Conservation (phyloP, 2,888 invertebrate genomes). For the Geotrupes spiniger region DNA sequence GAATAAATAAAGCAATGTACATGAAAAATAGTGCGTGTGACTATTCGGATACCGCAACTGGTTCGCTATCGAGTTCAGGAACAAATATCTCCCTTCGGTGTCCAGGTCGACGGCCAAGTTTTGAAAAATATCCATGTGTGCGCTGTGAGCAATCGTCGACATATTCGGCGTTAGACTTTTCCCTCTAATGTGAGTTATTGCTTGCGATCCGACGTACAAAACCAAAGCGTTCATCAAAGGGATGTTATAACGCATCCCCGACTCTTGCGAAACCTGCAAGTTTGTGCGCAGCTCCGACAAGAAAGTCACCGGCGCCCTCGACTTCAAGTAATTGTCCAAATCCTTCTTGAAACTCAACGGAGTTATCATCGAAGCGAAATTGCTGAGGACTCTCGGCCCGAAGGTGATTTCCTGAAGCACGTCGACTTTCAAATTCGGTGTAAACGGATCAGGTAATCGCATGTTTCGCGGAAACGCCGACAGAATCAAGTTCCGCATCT, state of each 20-base stretch:
- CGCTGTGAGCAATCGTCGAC: constrained; percentile 97
- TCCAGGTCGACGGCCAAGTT: constrained; percentile 97
- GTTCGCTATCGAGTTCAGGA: constrained; percentile 98
- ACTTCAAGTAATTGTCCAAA: constrained; percentile 93
- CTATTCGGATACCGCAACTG: constrained; percentile 98
- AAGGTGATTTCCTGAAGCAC: constrained; percentile 84
- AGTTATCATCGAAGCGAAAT: constrained; percentile 83
- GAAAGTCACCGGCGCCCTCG: constrained; percentile 92
- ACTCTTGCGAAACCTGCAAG: constrained; percentile 83
- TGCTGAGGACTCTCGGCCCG: constrained; percentile 86
- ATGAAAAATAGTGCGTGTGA: constrained; percentile 99
- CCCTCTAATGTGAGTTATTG: constrained; percentile 85
- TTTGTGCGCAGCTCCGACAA: constrained; percentile 88
- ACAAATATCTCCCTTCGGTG: constrained; percentile 95
- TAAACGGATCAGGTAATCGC: constrained; percentile 98
- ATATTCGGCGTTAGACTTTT: constrained; percentile 93
- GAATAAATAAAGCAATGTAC: constrained; percentile 94
- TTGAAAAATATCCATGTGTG: constrained; percentile 99
- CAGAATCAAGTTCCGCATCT: constrained; percentile 95
- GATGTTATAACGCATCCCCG: constrained; percentile 92
- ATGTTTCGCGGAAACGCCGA: constrained; percentile 98
- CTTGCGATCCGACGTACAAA: constrained; percentile 95
- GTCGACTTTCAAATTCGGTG: constrained; percentile 88
- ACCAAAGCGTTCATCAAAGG: constrained; percentile 96
- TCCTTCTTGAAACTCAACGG: constrained; percentile 90